Evolutionary conservation across 1,140 invertebrate species (phyloP).

Genomic region (Apis dorsata): DNA sequence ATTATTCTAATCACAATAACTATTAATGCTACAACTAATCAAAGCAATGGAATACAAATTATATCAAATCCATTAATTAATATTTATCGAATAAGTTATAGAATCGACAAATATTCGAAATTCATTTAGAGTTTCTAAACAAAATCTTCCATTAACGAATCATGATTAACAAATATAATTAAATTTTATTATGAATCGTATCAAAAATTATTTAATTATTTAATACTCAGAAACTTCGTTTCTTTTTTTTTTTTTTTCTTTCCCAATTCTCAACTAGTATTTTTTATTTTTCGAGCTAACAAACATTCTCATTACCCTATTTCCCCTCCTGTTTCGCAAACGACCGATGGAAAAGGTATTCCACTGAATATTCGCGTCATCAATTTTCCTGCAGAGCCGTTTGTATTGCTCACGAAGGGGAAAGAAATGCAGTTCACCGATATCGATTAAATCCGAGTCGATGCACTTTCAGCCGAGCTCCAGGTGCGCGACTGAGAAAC

Average conservation of each 20-base stretch:
- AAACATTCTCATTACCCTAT: background rate
- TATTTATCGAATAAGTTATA: background rate
- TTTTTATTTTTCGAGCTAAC: no score
- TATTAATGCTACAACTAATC: background rate
- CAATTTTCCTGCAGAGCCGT: slow-evolving; percentile 42
- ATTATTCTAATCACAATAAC: no score
- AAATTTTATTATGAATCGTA: no score
- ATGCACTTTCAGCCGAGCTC: background rate
- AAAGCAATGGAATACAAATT: background rate
- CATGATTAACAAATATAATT: no score
- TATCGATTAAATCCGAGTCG: slow-evolving; percentile 49
- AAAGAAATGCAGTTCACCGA: slow-evolving; percentile 30
- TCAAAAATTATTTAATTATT: no score
- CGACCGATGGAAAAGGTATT: slow-evolving; percentile 41
- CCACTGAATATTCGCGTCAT: slow-evolving; percentile 39
- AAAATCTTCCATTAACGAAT: no score
- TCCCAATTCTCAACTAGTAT: no score
- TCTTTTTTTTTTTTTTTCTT: no score
- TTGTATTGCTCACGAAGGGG: slow-evolving; percentile 38
- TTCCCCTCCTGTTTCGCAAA: slow-evolving; percentile 32
- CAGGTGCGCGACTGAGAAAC: slow-evolving; percentile 24
- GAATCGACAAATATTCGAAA: background rate
- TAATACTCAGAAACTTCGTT: no score
- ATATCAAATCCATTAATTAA: background rate
- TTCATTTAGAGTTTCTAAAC: background rate